These are phyloP conservation scores for Andrena chrysosceles DNA, from an alignment of 2,888 invertebrate genomes.

Conservation along the genomic window DNA sequence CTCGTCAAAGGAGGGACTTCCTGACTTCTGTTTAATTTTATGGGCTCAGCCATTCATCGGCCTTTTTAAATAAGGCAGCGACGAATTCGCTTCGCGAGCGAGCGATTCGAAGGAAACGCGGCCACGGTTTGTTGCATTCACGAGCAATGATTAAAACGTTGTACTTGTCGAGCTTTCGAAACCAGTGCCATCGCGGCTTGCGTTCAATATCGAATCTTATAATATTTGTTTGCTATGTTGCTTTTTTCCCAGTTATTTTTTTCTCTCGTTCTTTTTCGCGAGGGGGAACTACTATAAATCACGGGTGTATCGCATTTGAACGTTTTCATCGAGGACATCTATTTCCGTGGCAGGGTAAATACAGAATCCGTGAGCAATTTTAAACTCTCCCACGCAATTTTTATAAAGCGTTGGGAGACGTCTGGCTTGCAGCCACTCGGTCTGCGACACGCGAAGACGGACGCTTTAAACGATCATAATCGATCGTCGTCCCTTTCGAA, in stretches of 20 bases:
- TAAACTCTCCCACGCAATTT: conserved; percentile 24
- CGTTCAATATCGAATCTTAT: neutral
- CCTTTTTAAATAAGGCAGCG: conserved; percentile 46
- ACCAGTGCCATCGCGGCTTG: neutral
- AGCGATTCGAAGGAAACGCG: conserved; percentile 15
- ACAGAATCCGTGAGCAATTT: neutral
- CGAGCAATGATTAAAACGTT: conserved; percentile 37
- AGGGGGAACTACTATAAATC: conserved; percentile 1
- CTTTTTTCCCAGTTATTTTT: neutral
- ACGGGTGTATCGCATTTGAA: neutral
- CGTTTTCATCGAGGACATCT: conserved; percentile 13
- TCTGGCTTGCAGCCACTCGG: neutral
- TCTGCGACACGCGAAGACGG: neutral
- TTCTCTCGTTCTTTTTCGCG: neutral
- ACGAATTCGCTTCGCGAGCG: conserved; percentile 36
- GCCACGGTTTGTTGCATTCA: conserved; percentile 1
- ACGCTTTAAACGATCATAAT: neutral
- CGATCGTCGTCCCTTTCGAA: neutral
- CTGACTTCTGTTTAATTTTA: conserved; percentile 51
- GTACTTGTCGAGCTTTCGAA: neutral
- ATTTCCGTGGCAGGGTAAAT: neutral
- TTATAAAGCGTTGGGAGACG: neutral
- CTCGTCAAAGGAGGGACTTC: conserved; percentile 22
- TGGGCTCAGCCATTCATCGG: conserved; percentile 35
- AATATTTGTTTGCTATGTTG: neutral